Evolutionary conservation across 1,140 invertebrate species (phyloP).

Genomic region (Orchestia grillus): DNA sequence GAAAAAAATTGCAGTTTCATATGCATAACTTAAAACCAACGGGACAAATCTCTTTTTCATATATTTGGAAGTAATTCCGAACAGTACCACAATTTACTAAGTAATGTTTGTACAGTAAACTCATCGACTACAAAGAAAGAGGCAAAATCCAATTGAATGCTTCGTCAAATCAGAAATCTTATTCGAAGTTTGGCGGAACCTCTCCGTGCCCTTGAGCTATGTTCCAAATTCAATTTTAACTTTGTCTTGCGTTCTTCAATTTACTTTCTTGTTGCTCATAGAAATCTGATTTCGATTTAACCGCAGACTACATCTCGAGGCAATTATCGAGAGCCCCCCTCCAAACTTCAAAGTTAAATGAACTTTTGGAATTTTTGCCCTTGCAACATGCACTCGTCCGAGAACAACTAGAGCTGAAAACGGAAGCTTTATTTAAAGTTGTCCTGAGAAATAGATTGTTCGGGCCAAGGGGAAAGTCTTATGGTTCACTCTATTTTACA

Average conservation of each 20-base stretch:
- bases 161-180: background rate
- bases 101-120: background rate
- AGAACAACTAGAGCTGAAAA: background rate
- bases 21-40: too few relatives aligned
- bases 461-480: background rate
- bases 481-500: background rate
- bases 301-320: background rate
- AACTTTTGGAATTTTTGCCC: background rate
- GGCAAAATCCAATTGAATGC: background rate
- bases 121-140: background rate
- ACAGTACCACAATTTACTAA: background rate
- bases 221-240: background rate
- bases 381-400: background rate
- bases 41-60: too few relatives aligned
- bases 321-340: background rate
- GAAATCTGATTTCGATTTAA: conserved; percentile 13
- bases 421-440: background rate
- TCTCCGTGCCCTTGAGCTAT: background rate
- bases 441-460: background rate
- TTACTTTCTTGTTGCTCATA: conserved; percentile 9
- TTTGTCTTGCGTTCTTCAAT: background rate
- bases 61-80: background rate
- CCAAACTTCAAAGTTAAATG: conserved; percentile 28
- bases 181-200: background rate
- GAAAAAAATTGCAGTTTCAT: too few relatives aligned